Base-by-base conservation (phyloP, 2,797 vertebrate genomes). In the Lepus oiostolus region DNA sequence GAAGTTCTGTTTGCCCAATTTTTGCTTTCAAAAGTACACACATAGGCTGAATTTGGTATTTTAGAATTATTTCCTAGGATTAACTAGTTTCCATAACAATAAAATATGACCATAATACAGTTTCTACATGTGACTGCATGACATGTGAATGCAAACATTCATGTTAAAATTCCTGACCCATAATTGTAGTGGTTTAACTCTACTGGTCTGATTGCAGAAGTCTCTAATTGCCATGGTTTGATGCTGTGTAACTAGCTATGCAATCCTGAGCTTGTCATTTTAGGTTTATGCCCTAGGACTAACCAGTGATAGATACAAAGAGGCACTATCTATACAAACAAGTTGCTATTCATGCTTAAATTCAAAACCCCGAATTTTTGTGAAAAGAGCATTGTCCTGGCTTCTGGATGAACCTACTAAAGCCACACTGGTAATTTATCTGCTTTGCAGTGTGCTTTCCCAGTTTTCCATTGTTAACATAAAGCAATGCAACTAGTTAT, bases 231-330 rank as follows among this genome's bases (percentile, higher is more conserved):
- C 54, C 26, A 10, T 74, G 13, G 21, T 91, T 62, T 82, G 32
- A 80, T 72, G 30, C 5, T 14, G 17, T 70, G 1, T 67, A 87
- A 14, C n/a, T 60, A 12, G 21, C 60, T 93, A 12, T 88, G 38
- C 95, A 92, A 92, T 86, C n/a, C 52, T 83, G 68, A 83, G 9
- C 60, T 62, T 86, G 47, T 32, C 24, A 47, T 63, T 90, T 88
- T 72, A 85, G n/a, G 67, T 71, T 82, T 88, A 62, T 88, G 91
- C 83, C 50, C 17, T 54, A 81, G 58, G 10, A 85, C 47, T 63
- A 91, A 75, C 13, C 87, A 91, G 82, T 70, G 7, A n/a, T 47
- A 90, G 58, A 54, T 14, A 76, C 42, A 91, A 82, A 85, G 5
- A 85, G 87, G 11, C 5, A 76, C 47, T 72, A 8, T 62, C 52